Evolutionary conservation across 2,888 invertebrate species (phyloP).

Genomic region (Protonemura montana): DNA sequence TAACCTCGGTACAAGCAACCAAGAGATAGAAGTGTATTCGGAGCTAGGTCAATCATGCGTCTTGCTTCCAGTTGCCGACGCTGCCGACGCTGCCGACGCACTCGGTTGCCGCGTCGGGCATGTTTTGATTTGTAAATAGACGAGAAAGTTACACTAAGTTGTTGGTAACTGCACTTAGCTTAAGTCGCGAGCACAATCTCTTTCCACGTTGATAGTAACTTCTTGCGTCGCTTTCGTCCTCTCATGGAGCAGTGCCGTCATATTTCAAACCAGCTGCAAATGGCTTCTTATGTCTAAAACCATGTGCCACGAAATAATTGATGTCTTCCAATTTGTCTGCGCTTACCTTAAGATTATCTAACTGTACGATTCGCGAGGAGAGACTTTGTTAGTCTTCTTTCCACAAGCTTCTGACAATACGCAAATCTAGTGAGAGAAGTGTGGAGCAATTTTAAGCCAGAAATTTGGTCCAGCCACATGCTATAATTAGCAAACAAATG

Average conservation of each 20-base stretch:
- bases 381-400: background rate
- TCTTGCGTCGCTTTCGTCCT: background rate
- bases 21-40: background rate
- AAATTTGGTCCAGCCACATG: no score
- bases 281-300: constrained; percentile 23
- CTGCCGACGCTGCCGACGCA: background rate
- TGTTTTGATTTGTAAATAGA: constrained; percentile 7
- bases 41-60: background rate
- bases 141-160: constrained; percentile 12
- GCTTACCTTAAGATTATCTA: constrained; percentile 14
- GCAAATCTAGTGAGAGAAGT: background rate
- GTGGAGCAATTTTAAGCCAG: background rate
- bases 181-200: background rate
- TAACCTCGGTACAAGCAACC: background rate
- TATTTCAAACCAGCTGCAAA: background rate
- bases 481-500: no score
- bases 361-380: background rate
- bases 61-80: background rate
- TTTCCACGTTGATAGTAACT: background rate
- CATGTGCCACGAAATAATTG: constrained; percentile 14
- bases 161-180: constrained; percentile 7
- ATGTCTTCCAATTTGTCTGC: constrained; percentile 13
- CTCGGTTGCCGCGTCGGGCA: background rate
- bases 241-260: background rate
- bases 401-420: background rate